These are phyloP conservation scores for Tinamus major DNA, from an alignment of 2,797 vertebrate species.

Conservation along the genomic window DNA sequence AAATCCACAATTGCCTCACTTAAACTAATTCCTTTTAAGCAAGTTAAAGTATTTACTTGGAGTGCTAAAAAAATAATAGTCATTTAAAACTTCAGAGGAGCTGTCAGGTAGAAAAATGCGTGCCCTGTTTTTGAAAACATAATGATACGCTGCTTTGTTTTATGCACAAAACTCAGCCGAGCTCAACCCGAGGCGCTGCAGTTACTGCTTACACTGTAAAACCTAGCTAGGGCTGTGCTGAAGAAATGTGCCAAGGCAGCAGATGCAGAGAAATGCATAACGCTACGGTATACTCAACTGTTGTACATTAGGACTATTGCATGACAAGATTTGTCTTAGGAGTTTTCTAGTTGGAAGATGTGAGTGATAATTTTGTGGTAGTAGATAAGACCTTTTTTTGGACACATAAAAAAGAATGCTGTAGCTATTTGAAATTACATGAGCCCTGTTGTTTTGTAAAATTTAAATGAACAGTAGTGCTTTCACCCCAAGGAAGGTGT, in stretches of 20 bases:
- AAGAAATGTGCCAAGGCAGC: neutral
- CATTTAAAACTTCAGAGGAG: neutral
- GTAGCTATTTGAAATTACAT: neutral
- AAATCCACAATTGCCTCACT: neutral
- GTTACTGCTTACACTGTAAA: accelerated
- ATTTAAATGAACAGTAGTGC: accelerated
- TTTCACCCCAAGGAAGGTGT: neutral
- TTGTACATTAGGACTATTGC: accelerated
- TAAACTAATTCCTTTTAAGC: neutral
- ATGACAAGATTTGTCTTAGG: neutral
- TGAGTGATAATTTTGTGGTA: neutral
- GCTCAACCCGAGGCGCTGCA: neutral
- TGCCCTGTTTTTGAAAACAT: neutral
- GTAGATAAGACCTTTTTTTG: neutral
- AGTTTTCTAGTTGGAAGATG: neutral
- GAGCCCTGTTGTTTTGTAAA: neutral
- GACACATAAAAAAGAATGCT: neutral
- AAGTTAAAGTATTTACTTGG: neutral
- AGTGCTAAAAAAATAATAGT: neutral
- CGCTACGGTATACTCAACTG: neutral
- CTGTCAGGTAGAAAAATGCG: neutral
- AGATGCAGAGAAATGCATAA: neutral
- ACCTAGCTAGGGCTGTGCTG: accelerated
- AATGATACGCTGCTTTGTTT: neutral
- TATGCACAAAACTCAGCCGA: neutral